Evolutionary conservation across 2,888 invertebrate genomes (phyloP).

Genomic region (Tipula lateralis): DNA sequence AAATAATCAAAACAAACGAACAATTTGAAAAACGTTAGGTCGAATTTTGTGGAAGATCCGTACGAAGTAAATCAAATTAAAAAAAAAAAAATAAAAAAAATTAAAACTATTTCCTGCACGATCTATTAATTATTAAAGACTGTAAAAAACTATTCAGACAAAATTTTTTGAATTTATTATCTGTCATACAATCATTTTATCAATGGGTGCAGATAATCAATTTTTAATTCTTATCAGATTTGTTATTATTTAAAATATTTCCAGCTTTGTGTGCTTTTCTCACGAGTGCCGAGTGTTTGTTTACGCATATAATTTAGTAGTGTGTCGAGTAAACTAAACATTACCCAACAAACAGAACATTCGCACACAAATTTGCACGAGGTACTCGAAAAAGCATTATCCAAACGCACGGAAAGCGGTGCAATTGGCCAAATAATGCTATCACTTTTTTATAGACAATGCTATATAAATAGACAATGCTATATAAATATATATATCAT

Average conservation of each 20-base stretch:
- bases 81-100: too few relatives aligned
- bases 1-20: neutral
- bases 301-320: neutral
- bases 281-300: neutral
- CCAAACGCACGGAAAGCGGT: too few relatives aligned
- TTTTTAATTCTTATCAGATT: neutral
- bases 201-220: neutral
- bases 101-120: neutral
- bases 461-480: too few relatives aligned
- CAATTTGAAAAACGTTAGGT: neutral
- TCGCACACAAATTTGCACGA: too few relatives aligned
- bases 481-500: too few relatives aligned
- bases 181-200: neutral
- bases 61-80: neutral
- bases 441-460: too few relatives aligned
- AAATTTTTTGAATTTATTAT: neutral
- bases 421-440: too few relatives aligned
- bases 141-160: neutral
- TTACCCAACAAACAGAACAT: too few relatives aligned
- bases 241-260: neutral
- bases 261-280: neutral
- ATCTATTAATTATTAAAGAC: neutral
- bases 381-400: too few relatives aligned
- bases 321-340: neutral
- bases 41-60: too few relatives aligned